Conservation (phyloP, 2,797 vertebrate genomes). For the Chromobotia macracanthus region DNA sequence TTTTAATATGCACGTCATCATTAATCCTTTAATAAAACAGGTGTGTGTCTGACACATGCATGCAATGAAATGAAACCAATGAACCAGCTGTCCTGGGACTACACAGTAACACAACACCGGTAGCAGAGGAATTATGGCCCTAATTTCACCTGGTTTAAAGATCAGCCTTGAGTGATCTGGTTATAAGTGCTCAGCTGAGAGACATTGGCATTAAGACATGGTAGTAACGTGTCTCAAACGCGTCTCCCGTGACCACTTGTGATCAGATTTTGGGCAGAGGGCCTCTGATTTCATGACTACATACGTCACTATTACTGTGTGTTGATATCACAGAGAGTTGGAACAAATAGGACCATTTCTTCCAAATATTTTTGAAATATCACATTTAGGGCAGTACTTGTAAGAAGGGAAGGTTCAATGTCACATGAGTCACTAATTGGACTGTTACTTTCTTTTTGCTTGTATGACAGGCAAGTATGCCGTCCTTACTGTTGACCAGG, state of each 20-base stretch:
- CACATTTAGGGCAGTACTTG: no score
- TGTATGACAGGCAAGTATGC: background rate
- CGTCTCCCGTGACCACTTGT: background rate
- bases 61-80: background rate
- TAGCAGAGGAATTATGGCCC: background rate
- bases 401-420: no score
- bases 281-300: background rate
- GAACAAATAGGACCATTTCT: background rate
- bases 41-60: constrained; percentile 1
- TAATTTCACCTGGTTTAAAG: background rate
- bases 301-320: background rate
- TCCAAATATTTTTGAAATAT: background rate
- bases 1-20: no score
- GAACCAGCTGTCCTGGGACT: background rate
- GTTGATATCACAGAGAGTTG: background rate
- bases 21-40: no score
- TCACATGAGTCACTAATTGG: no score
- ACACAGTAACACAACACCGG: background rate
- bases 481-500: no score
- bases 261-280: background rate
- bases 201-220: background rate
- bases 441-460: background rate
- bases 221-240: background rate
- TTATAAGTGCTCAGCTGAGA: constrained; percentile 2
- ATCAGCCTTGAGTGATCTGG: background rate